These are phyloP conservation scores for Brienomyrus brachyistius DNA, from an alignment of 2,113 vertebrate species.

Conservation along the genomic window DNA sequence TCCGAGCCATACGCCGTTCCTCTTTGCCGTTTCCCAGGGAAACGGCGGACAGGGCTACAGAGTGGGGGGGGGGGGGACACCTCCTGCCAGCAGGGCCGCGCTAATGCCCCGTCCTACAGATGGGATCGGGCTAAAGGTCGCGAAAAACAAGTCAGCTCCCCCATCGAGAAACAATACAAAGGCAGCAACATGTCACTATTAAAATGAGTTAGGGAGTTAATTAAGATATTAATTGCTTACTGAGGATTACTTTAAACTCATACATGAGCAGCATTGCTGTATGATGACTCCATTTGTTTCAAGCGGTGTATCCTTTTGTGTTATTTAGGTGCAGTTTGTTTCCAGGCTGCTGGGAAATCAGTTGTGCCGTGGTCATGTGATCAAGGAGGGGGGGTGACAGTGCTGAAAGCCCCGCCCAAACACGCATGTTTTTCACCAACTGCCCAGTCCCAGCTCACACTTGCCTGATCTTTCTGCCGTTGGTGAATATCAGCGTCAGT, in stretches of 20 bases:
- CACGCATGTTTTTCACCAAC: background rate
- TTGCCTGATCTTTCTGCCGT: background rate
- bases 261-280: conserved; percentile 35
- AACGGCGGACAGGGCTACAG: background rate
- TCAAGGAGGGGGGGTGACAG: background rate
- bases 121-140: conserved; percentile 30
- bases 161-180: conserved; percentile 32
- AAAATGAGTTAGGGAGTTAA: conserved; percentile 47
- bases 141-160: conserved; percentile 22
- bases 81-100: background rate
- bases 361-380: background rate
- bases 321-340: conserved; percentile 24
- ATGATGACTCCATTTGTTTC: conserved; percentile 41
- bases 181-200: conserved; percentile 31
- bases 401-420: background rate
- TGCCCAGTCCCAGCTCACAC: background rate
- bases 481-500: background rate
- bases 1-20: conserved; percentile 20
- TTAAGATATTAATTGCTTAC: conserved; percentile 45
- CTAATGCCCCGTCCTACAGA: conserved; percentile 22
- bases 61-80: background rate
- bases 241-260: conserved; percentile 36
- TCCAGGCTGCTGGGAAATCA: conserved; percentile 22
- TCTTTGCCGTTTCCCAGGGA: conserved; percentile 1
- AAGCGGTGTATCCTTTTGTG: conserved; percentile 23